Evolutionary conservation across 1,140 invertebrate genomes (phyloP).

Genomic region (Oedothorax gibbosus): DNA sequence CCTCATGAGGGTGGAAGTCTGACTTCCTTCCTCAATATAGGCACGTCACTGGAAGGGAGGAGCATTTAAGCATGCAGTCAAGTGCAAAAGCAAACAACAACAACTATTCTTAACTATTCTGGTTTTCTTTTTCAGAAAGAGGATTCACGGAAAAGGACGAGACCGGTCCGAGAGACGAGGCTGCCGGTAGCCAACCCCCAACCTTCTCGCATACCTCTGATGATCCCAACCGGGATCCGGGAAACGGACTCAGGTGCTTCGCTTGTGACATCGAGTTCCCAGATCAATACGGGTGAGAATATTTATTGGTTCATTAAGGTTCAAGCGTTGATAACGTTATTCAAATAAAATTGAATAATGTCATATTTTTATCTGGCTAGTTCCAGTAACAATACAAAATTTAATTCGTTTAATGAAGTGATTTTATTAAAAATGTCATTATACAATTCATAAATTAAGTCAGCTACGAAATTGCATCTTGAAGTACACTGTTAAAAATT

Average conservation of each 20-base stretch:
- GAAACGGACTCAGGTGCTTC: slow-evolving; percentile 1
- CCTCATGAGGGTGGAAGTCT: too few species aligned
- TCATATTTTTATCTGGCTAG: background rate
- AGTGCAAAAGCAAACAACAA: too few species aligned
- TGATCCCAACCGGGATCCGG: background rate
- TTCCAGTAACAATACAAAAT: too few species aligned
- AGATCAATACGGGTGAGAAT: slow-evolving; percentile 44
- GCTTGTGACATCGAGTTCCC: slow-evolving; percentile 46
- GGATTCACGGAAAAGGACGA: background rate
- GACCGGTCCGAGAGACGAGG: slow-evolving; percentile 8
- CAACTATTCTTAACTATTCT: background rate
- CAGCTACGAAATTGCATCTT: too few species aligned
- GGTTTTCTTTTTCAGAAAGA: background rate
- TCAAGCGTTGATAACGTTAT: background rate
- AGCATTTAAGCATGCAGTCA: too few species aligned
- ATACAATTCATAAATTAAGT: too few species aligned
- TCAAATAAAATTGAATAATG: background rate
- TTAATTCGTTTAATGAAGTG: too few species aligned
- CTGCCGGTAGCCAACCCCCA: slow-evolving; percentile 8
- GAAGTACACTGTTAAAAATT: too few species aligned
- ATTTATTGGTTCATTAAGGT: background rate
- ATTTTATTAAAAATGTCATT: too few species aligned
- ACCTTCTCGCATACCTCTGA: background rate
- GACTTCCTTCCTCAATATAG: too few species aligned
- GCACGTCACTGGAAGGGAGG: too few species aligned